Conservation (phyloP, 1,140 invertebrate genomes). For the Diplogasteroides magnus region DNA sequence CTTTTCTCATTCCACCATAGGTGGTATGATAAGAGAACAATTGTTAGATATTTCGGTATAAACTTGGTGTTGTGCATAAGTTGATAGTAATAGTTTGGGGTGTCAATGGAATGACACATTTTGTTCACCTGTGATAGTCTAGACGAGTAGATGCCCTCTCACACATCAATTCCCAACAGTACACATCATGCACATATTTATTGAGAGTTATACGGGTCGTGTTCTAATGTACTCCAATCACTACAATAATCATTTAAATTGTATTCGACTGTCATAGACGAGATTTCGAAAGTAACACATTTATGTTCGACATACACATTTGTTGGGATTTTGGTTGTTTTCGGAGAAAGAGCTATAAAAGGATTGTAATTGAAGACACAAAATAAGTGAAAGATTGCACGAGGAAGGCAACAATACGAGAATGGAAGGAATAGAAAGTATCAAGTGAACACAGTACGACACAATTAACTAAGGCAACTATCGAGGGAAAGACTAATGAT, state of each 20-base stretch:
- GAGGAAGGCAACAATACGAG: background rate
- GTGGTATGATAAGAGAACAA: too few species aligned
- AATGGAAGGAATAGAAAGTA: slow-evolving; percentile 5
- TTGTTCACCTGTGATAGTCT: too few species aligned
- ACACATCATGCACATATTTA: slow-evolving; percentile 5
- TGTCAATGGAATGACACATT: too few species aligned
- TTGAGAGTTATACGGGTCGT: slow-evolving; percentile 9
- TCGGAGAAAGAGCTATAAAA: background rate
- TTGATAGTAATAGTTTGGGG: too few species aligned
- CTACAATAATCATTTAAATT: slow-evolving; percentile 8
- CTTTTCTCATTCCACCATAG: too few species aligned
- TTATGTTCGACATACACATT: background rate
- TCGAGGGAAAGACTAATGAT: background rate
- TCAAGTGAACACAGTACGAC: slow-evolving; percentile 11
- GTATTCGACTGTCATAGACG: slow-evolving; percentile 10
- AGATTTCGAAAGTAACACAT: slow-evolving; percentile 1
- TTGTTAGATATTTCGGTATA: background rate
- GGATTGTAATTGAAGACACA: background rate
- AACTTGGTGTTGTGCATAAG: background rate
- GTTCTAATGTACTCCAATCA: slow-evolving; percentile 2
- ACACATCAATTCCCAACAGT: background rate
- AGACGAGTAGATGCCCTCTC: background rate
- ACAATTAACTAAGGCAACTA: slow-evolving; percentile 12
- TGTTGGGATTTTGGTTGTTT: background rate
- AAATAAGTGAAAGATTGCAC: background rate